Evolutionary conservation across 2,113 vertebrate genomes (phyloP), one percentile per base, ranked within the genome.

Genomic region (Orthonyx spaldingii): DNA sequence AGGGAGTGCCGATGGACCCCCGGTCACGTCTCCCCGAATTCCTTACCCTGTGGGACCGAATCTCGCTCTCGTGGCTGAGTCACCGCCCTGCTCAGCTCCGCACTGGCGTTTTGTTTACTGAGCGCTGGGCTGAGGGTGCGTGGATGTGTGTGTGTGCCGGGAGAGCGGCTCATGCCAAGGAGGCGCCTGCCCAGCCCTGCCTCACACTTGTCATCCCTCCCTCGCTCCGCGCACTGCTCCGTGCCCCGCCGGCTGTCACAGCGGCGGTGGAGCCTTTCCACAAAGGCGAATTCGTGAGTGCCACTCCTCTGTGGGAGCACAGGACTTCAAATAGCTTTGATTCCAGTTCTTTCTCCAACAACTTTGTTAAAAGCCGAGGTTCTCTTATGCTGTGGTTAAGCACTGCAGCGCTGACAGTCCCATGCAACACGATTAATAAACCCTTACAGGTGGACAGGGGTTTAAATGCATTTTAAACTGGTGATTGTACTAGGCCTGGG

Each of bases 1-100:
- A 87, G 64, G 37, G 39, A 88, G 75, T 59, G 53, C 66, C 53
- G 5, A 3, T 89, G 87, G 71, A 52, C 33, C 53, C 56, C 61
- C 65, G 27, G 35, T 59, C 57, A 57, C 66, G 23, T 91, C 83
- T 86, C 75, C 66, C 52, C 33, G 76, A 84, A 90, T 96, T 90
- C 72, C 88, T 80, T 96, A 92, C 92, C 96, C 94, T 86, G 90
- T 96, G 96, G 92, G 88, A 95, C 87, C 66, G 78, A 94, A 91
- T 97, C 93, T 82, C 60, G 15, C 78, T 1, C 23, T 94, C 33
- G 35, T 5, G 74, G n/a, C 90, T 90, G 94, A 92, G 86, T 94
- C 86, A 91, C 74, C 79, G 11, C 35, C 41, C 76, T 42, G 46
- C 87, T 63, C 19, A 1, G 16, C 93, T 80, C 89, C 6, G 33